These are phyloP conservation scores for Palythoa grandiflora DNA, from an alignment of 92 coral and sea anemone genomes.

Conservation along the genomic window DNA sequence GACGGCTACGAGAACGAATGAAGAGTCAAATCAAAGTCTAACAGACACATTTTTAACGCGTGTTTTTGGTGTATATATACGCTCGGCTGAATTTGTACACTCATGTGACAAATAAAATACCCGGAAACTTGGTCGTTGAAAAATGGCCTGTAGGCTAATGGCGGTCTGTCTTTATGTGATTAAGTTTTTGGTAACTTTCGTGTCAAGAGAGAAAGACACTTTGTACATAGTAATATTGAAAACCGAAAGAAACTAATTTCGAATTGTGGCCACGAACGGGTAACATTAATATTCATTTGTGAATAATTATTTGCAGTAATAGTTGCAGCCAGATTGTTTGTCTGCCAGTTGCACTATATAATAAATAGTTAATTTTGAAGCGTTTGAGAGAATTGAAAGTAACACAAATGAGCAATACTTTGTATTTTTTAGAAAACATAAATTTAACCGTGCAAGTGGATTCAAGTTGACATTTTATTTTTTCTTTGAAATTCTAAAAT, in stretches of 20 bases:
- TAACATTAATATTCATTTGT: conserved; percentile 69
- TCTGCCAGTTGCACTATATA: conserved; percentile 16
- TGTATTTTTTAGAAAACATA: neutral
- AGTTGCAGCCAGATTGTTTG: conserved; percentile 67
- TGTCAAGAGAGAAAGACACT: neutral
- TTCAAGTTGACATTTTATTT: neutral
- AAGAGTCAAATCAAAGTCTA: conserved; percentile 38
- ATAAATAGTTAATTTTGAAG: conserved; percentile 20
- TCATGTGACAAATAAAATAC: conserved; percentile 72
- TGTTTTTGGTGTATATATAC: conserved; percentile 89
- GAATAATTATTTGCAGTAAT: conserved; percentile 50
- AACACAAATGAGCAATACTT: neutral
- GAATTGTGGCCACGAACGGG: conserved; percentile 28
- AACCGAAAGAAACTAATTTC: conserved; percentile 12
- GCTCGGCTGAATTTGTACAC: conserved; percentile 85
- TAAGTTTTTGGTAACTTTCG: neutral
- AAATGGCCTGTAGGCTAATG: conserved; percentile 31
- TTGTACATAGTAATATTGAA: neutral
- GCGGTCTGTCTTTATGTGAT: neutral
- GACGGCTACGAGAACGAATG: neutral
- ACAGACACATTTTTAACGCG: conserved; percentile 90
- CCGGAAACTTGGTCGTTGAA: conserved; percentile 48
- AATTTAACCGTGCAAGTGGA: neutral
- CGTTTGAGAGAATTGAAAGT: neutral
- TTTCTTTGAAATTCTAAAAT: neutral